Evolutionary conservation across 2,888 invertebrate species (phyloP).

Genomic region (Catocala fraxini): DNA sequence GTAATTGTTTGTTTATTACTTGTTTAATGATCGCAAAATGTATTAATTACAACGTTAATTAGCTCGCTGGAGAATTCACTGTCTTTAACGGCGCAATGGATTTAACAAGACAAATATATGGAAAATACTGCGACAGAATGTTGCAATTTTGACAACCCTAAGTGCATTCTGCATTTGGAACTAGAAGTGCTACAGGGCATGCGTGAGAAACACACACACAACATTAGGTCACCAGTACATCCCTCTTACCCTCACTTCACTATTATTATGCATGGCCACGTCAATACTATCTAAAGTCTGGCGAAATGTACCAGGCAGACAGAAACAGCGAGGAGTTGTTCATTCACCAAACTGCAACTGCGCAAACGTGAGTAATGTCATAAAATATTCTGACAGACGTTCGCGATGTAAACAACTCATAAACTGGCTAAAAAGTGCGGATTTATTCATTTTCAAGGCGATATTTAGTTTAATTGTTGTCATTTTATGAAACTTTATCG

Average conservation of each 20-base stretch:
- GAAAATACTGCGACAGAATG: not conserved
- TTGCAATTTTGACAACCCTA: slow-evolving; percentile 5
- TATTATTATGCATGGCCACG: slow-evolving; percentile 2
- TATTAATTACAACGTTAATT: no score
- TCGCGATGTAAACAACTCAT: slow-evolving; percentile 7
- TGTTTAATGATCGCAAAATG: no score
- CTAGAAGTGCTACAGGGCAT: slow-evolving; percentile 12
- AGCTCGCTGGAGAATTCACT: no score
- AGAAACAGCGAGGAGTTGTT: slow-evolving; percentile 6
- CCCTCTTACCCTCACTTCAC: not conserved
- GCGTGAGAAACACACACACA: slow-evolving; percentile 13
- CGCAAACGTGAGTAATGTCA: slow-evolving; percentile 23
- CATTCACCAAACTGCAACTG: slow-evolving; percentile 14
- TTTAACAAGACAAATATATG: not conserved
- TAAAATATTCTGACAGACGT: slow-evolving; percentile 14
- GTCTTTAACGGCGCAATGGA: no score
- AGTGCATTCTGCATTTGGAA: slow-evolving; percentile 6
- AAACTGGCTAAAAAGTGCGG: no score
- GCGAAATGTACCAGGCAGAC: slow-evolving; percentile 19
- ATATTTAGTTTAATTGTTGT: not conserved
- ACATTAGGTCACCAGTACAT: slow-evolving; percentile 1
- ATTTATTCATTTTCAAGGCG: no score
- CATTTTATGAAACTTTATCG: no score
- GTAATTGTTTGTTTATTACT: no score
- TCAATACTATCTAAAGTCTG: slow-evolving; percentile 9